These are phyloP conservation scores for Petrosia ficiformis DNA, from an alignment of 37 sponge, comb jelly and placozoan species.

Conservation along the genomic window DNA sequence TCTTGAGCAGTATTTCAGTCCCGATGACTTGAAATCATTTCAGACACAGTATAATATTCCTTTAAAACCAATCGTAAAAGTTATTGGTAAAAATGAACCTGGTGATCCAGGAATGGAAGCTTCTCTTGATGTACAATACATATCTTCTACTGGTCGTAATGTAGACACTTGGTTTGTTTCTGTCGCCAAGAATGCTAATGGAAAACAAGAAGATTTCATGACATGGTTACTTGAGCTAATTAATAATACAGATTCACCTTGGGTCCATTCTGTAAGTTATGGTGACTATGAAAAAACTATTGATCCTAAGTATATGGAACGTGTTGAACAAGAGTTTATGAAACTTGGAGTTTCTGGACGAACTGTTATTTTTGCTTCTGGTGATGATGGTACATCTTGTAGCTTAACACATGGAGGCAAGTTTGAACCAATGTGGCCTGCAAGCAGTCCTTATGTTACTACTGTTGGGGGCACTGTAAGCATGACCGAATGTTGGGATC, in stretches of 20 bases:
- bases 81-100: slow-evolving; percentile 53
- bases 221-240: slow-evolving; percentile 75
- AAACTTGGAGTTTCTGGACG: slow-evolving; percentile 90
- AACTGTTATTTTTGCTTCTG: slow-evolving; percentile 80
- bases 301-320: slow-evolving; percentile 38
- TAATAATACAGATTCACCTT: slow-evolving; percentile 71
- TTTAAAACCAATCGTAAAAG: slow-evolving; percentile 41
- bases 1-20: slow-evolving; percentile 79
- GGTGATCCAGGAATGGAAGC: slow-evolving; percentile 76
- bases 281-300: slow-evolving; percentile 73
- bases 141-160: slow-evolving; percentile 63
- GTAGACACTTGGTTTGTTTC: slow-evolving; percentile 77
- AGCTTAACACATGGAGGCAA: not conserved
- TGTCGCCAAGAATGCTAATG: slow-evolving; percentile 53
- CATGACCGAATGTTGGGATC: slow-evolving; percentile 33
- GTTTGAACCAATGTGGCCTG: slow-evolving; percentile 73
- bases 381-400: slow-evolving; percentile 75
- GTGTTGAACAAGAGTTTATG: slow-evolving; percentile 84
- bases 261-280: slow-evolving; percentile 91
- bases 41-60: slow-evolving; percentile 61
- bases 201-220: slow-evolving; percentile 85
- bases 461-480: slow-evolving; percentile 82
- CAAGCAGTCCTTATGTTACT: slow-evolving; percentile 85
- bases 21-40: slow-evolving; percentile 73
- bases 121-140: slow-evolving; percentile 90